A percentile compares a stretch with the other conserved stretches of the same genome.
Evolutionary conservation across 2,113 vertebrate genomes (phyloP).

Genomic region (Aptenodytes patagonicus): DNA sequence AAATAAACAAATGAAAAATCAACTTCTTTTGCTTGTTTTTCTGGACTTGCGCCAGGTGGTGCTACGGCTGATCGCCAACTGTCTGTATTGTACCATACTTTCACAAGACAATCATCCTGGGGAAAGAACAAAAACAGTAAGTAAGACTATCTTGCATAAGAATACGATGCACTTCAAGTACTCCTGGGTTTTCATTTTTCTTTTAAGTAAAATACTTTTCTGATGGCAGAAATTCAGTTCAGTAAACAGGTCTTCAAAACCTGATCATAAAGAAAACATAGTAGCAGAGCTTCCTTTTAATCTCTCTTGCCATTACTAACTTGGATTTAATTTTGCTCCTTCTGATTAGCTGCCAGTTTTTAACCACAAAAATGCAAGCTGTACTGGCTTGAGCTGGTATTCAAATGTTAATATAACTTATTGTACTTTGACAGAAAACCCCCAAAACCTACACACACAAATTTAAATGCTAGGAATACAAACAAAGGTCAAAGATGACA

Average conservation of each 20-base stretch:
- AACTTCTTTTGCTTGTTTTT: slow-evolving; percentile 77
- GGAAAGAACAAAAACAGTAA: background rate
- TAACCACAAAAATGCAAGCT: background rate
- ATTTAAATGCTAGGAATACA: background rate
- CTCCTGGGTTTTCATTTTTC: background rate
- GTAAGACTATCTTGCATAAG: background rate
- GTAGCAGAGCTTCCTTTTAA: background rate
- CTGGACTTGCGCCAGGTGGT: slow-evolving; percentile 76
- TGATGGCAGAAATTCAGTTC: background rate
- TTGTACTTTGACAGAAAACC: background rate
- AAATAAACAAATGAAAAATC: slow-evolving; percentile 95
- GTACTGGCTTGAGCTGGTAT: background rate
- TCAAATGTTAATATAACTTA: background rate
- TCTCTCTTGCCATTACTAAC: background rate
- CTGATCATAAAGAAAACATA: background rate
- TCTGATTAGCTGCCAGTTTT: background rate
- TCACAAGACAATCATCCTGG: slow-evolving; percentile 95
- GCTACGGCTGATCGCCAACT: slow-evolving; percentile 84
- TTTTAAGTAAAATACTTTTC: background rate
- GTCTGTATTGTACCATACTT: slow-evolving; percentile 94
- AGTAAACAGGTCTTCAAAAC: background rate
- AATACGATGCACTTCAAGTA: background rate
- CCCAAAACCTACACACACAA: background rate
- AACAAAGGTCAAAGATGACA: background rate
- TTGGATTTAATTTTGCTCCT: background rate